Evolutionary conservation across 2,797 vertebrate genomes (phyloP), one percentile per base, ranked within the genome.

Genomic region (Oceanodroma leucorhoa): DNA sequence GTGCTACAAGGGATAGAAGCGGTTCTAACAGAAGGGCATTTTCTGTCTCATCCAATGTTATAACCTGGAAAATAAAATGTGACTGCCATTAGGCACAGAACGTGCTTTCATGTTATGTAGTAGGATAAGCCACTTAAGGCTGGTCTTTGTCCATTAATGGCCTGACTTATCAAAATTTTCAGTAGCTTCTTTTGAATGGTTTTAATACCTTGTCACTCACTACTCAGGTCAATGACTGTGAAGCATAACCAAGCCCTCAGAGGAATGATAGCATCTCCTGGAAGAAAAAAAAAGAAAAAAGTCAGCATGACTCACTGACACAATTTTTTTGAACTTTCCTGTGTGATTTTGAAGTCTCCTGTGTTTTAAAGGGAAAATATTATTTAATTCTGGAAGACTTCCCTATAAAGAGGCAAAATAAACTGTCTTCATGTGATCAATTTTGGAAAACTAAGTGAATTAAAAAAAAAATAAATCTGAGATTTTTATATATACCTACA

Each of bases 21-120:
- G 0, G 3, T 38, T 67, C 14, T 20, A 60, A 21, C 1, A 26
- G 43, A 77, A 27, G 1, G 4, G 0, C n/a, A 9, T 81, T 55
- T 81, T 81, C 45, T 66, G 2, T 45, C 38, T 46, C 19, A 62
- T 53, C 18, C 14, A 20, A 9, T 14, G 76, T 19, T 41, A 48
- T 65, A 87, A 34, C 12, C 16, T 75, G 41, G 7, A 75, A 86
- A 83, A 81, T 54, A 67, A 87, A 70, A 77, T 29, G 29, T 67
- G 27, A 71, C 29, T 75, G 10, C 10, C 5, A 22, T 57, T 53
- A 75, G 36, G 65, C 15, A 64, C 23, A 66, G 30, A 34, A 55
- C 0, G 0, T 60, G 8, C 5, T 82, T 66, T 67, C 11, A 22
- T 32, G 10, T 18, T 48, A 1, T 26, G 7, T 26, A 22, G 45